These are phyloP conservation scores for Sweltsa coloradensis DNA, from an alignment of 1,140 invertebrate species.

Conservation along the genomic window DNA sequence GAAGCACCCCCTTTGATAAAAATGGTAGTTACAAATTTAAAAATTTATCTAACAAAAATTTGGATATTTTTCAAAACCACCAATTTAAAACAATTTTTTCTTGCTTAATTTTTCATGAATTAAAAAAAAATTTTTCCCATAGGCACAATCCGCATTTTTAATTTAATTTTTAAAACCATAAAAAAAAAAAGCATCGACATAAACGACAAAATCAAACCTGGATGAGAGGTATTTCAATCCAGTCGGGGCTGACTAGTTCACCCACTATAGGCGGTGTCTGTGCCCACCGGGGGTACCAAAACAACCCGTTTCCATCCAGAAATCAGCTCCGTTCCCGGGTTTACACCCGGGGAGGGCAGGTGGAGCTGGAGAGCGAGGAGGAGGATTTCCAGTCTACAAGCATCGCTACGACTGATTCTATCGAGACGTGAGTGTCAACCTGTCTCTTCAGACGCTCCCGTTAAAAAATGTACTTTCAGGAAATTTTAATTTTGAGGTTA, in stretches of 20 bases:
- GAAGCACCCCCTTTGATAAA: conserved; percentile 10
- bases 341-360: conserved; percentile 15
- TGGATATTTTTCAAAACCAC: too few species aligned
- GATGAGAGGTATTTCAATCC: conserved; percentile 4
- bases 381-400: neutral
- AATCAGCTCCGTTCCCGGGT: conserved; percentile 1
- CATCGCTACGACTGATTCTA: neutral
- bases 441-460: neutral
- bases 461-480: neutral
- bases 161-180: conserved; percentile 4
- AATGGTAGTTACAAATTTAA: too few species aligned
- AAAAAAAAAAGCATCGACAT: conserved; percentile 11
- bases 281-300: neutral
- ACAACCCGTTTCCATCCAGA: neutral
- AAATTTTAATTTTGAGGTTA: too few species aligned
- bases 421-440: neutral
- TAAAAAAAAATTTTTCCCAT: too few species aligned
- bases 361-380: conserved; percentile 14
- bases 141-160: too few species aligned
- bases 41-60: too few species aligned
- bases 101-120: neutral
- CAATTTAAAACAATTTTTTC: neutral
- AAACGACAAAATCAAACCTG: conserved; percentile 1
- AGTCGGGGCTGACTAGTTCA: neutral
- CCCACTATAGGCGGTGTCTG: conserved; percentile 1